Percentiles rank a stretch among this genome's conserved stretches.
Conservation (phyloP, 2,888 invertebrate genomes). For the Drosophila percnosoma region DNA sequence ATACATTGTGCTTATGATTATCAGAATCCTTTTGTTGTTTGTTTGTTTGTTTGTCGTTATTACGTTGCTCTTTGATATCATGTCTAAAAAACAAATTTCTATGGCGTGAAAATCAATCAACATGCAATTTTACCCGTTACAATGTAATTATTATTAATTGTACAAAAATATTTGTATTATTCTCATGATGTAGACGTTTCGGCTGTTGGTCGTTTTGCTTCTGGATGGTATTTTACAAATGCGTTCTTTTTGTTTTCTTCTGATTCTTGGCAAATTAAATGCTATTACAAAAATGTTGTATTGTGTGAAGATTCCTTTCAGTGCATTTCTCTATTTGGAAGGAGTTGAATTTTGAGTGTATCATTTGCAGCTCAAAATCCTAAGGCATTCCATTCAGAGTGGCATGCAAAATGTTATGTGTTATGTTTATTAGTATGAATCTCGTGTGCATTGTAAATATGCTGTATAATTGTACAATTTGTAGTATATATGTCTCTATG, state of each 20-base stretch:
- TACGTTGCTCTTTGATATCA: conserved; percentile 32
- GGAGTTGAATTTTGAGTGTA: conserved; percentile 54
- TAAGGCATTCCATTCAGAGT: conserved; percentile 19
- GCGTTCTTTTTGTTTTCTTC: conserved; percentile 19
- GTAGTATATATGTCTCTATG: conserved; percentile 2
- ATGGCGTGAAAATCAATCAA: conserved; percentile 51
- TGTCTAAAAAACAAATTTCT: conserved; percentile 35
- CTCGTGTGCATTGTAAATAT: conserved; percentile 20
- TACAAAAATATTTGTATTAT: conserved; percentile 59
- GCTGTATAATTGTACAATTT: conserved; percentile 20
- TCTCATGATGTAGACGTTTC: conserved; percentile 54
- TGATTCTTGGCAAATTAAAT: conserved; percentile 58
- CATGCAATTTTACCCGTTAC: conserved; percentile 19
- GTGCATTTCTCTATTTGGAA: conserved; percentile 65
- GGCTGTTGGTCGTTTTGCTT: conserved; percentile 68
- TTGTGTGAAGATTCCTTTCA: conserved; percentile 36
- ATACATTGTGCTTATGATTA: conserved; percentile 76
- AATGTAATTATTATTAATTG: conserved; percentile 30
- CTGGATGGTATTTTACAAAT: conserved; percentile 69
- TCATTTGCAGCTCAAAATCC: conserved; percentile 28
- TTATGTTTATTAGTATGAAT: conserved; percentile 5
- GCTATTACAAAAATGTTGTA: conserved; percentile 40
- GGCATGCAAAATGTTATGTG: background rate
- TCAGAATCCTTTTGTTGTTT: conserved; percentile 61
- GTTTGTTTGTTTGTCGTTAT: conserved; percentile 19